These are phyloP conservation scores for Alouatta palliata DNA, from an alignment of 2,113 vertebrate species.

Conservation along the genomic window DNA sequence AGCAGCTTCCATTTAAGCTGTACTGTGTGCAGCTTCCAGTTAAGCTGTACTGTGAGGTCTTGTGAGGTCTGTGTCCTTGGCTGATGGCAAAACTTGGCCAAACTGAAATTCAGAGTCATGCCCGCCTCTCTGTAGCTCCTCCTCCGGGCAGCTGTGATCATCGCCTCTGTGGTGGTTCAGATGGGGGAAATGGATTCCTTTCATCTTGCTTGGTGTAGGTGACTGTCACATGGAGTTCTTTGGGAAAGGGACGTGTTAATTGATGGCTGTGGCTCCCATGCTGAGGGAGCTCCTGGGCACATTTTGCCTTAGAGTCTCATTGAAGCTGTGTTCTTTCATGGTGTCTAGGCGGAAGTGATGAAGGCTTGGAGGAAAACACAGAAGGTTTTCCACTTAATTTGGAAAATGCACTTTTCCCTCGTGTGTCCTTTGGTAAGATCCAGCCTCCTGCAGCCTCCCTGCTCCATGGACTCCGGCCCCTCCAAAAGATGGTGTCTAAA, in stretches of 20 bases:
- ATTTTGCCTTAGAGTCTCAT: slow-evolving; percentile 52
- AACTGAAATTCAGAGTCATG: too few species aligned
- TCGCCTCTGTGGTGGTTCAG: neutral
- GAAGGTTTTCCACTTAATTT: neutral
- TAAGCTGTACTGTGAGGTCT: too few species aligned
- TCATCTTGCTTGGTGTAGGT: neutral
- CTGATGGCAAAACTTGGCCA: neutral
- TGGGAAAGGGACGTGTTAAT: slow-evolving; percentile 66
- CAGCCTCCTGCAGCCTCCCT: too few species aligned
- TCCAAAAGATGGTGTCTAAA: neutral
- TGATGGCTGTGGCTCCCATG: slow-evolving; percentile 51
- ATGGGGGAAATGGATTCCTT: neutral
- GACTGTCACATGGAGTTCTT: neutral
- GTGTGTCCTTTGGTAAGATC: neutral
- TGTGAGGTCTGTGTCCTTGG: neutral
- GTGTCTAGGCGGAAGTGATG: neutral
- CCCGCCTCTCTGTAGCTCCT: neutral
- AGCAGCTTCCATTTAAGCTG: accelerated
- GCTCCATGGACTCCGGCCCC: too few species aligned
- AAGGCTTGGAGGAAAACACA: slow-evolving; percentile 62
- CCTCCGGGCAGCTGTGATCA: neutral
- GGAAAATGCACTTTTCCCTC: neutral
- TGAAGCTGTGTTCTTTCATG: neutral
- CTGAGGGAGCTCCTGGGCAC: slow-evolving; percentile 53
- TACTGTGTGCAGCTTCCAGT: accelerated